Conservation (phyloP, 2,888 invertebrate species). For the Apamea epomidion region DNA sequence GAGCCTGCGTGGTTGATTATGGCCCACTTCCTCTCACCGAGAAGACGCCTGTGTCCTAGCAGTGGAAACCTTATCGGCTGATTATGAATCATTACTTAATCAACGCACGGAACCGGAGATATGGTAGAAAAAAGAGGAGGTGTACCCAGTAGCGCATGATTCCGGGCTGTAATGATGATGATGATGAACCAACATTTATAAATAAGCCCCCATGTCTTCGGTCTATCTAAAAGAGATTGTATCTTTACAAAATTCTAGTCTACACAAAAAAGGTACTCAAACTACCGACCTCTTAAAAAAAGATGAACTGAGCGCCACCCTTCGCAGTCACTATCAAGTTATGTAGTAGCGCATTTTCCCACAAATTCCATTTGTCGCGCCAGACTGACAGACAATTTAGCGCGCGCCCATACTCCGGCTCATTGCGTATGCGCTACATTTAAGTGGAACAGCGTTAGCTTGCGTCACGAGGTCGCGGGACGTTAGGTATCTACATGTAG, state of each 20-base stretch:
- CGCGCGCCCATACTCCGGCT: constrained; percentile 59
- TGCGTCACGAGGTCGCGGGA: constrained; percentile 16
- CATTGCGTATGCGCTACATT: constrained; percentile 70
- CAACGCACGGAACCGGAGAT: no score
- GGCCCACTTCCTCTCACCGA: no score
- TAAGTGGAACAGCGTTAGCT: constrained; percentile 43
- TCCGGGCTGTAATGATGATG: background rate
- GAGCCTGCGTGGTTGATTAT: background rate
- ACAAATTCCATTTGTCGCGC: constrained; percentile 66
- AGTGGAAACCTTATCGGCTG: no score
- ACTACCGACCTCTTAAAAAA: constrained; percentile 11
- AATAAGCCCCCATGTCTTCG: background rate
- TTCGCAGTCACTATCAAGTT: constrained; percentile 39
- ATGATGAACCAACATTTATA: background rate
- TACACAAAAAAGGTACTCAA: background rate
- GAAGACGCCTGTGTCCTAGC: no score
- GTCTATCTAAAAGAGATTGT: background rate
- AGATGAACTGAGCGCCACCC: background rate
- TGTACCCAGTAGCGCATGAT: no score
- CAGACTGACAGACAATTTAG: constrained; percentile 68
- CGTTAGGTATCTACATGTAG: background rate
- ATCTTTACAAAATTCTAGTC: background rate
- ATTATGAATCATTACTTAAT: no score
- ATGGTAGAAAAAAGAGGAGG: no score
- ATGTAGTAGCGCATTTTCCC: constrained; percentile 50